These are phyloP conservation scores for Parelbella ahira DNA, from an alignment of 2,888 invertebrate genomes.

Conservation along the genomic window DNA sequence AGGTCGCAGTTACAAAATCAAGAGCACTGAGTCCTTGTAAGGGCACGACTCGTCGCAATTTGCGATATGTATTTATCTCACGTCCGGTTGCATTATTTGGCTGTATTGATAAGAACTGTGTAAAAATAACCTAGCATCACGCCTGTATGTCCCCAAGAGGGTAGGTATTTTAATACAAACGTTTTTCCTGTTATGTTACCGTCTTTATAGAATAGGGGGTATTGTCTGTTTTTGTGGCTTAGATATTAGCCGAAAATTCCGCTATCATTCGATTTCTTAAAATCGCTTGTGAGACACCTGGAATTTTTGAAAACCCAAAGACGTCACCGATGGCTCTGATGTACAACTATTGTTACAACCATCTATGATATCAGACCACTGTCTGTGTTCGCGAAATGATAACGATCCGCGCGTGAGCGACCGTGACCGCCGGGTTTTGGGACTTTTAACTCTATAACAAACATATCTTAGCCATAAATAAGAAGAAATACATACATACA, in stretches of 20 bases:
- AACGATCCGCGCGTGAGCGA: constrained; percentile 13
- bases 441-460: too few relatives aligned
- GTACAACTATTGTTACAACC: constrained; percentile 5
- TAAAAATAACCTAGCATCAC: too few relatives aligned
- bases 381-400: constrained; percentile 8
- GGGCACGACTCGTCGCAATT: constrained; percentile 21
- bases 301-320: not conserved
- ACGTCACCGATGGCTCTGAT: constrained; percentile 8
- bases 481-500: not conserved
- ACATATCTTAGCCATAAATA: too few relatives aligned
- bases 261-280: too few relatives aligned
- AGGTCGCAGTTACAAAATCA: constrained; percentile 24
- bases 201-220: too few relatives aligned
- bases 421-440: constrained; percentile 3
- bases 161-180: too few relatives aligned
- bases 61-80: constrained; percentile 14
- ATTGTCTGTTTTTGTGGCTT: too few relatives aligned
- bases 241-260: too few relatives aligned
- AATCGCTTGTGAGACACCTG: too few relatives aligned
- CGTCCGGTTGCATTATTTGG: constrained; percentile 17
- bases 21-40: constrained; percentile 19
- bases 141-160: too few relatives aligned
- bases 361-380: constrained; percentile 11
- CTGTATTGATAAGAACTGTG: too few relatives aligned
- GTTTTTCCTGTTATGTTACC: too few relatives aligned